Base-by-base conservation (phyloP, 2,797 vertebrate species). In the Sciaenops ocellatus region DNA sequence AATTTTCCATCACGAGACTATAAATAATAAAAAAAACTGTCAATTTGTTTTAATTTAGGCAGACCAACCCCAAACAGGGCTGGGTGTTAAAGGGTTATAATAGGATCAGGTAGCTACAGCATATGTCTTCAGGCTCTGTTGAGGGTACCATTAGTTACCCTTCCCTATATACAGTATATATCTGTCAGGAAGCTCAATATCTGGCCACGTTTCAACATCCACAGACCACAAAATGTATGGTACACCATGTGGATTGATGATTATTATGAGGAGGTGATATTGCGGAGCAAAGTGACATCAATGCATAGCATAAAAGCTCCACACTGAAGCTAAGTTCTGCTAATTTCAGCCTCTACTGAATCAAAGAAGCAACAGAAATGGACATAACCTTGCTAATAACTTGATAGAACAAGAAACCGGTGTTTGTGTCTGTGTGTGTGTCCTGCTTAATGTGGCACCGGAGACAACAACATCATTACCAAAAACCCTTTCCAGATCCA, bases 401-500 rank as follows among this genome's bases (percentile, higher is more conserved):
- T 50, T 59, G 6, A 63, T 15, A 13, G 16, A 76, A 42, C 5
- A 17, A 76, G 51, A 63, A 56, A 64, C 7, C 28, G 26, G 30
- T 68, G 26, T 24, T 12, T 17, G 11, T 67, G 68, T 59, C 24
- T 76, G 60, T 74, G 80, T 85, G 80, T 85, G 69, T 66, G 78
- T 84, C 71, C 59, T 28, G 8, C 46, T 70, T 66, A 71, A 76
- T 56, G 64, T 67, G 20, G 48, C 17, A 38, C 34, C 8, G 8
- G 8, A 38, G 47, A 56, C 61, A 79, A 73, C 51, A 82, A 73
- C 54, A 61, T 73, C 24, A 81, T 72, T 67, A 83, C 50, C 44
- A 74, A 50, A 78, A 76, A n/a, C 50, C 72, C 62, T 55, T 69
- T 51, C 51, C 70, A 30, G 51, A 65, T 74, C 38, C 75, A 67